Conservation (phyloP, 2,113 vertebrate genomes). For the Phaethornis superciliosus region DNA sequence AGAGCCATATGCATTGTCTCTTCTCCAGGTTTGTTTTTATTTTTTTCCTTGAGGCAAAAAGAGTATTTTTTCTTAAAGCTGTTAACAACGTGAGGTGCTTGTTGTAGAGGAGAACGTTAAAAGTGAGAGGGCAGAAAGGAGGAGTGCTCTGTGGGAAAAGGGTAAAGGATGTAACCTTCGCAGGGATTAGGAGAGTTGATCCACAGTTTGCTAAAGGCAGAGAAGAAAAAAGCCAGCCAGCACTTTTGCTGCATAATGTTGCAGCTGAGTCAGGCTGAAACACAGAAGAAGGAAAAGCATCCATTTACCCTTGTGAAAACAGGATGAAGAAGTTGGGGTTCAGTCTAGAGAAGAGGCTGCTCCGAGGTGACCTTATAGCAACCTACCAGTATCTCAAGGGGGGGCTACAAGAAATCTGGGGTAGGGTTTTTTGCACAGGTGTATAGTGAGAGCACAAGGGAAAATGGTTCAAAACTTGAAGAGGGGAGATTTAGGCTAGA, state of each 20-base stretch:
- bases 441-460: no score
- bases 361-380: no score
- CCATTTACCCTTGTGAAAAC: no score
- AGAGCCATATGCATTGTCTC: neutral
- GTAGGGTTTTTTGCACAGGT: no score
- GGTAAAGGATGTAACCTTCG: constrained; percentile 1
- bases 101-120: neutral
- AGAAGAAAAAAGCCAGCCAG: neutral
- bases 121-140: constrained; percentile 12
- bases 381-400: no score
- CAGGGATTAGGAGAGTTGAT: constrained; percentile 32
- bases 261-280: neutral
- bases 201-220: neutral
- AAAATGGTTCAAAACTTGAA: no score
- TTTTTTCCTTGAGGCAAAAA: neutral
- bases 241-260: neutral
- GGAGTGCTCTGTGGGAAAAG: neutral
- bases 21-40: neutral
- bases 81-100: neutral
- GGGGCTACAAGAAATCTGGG: no score
- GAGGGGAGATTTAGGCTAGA: no score
- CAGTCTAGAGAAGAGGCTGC: no score
- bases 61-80: neutral
- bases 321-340: no score
- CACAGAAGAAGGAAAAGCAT: neutral